Percentiles rank a stretch among this genome's conserved stretches.
Conservation (phyloP, 92 coral and sea anemone species). For the Epizoanthus stellaris region DNA sequence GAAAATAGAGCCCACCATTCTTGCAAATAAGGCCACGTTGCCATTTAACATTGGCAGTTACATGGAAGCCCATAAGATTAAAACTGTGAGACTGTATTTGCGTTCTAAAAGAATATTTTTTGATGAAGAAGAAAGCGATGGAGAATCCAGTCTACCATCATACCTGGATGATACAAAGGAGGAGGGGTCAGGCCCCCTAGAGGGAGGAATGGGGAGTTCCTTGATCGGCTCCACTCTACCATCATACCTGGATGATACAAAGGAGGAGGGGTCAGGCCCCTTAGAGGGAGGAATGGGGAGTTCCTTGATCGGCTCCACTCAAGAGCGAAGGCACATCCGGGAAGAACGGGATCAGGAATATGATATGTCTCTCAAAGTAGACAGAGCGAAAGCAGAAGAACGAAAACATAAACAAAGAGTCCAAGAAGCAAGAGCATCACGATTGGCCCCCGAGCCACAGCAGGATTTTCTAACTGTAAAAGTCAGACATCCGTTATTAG, state of each 20-base stretch:
- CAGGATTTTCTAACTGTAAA: conserved; percentile 40
- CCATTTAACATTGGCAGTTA: conserved; percentile 25
- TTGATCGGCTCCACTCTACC: conserved; percentile 9
- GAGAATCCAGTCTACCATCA: conserved; percentile 16
- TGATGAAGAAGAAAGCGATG: conserved; percentile 22
- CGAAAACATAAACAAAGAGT: conserved; percentile 53
- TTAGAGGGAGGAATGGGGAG: not conserved
- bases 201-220: not conserved
- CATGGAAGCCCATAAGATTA: conserved; percentile 50
- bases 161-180: not conserved
- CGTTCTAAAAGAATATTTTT: conserved; percentile 26
- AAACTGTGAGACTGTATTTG: conserved; percentile 36
- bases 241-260: not conserved
- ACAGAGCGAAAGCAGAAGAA: conserved; percentile 25
- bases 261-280: conserved; percentile 2
- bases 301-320: conserved; percentile 7
- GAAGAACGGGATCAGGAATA: conserved; percentile 10
- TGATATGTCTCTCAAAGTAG: conserved; percentile 13
- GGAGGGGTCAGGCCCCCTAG: conserved; percentile 8
- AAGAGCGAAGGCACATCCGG: not conserved
- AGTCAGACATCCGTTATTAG: conserved; percentile 64
- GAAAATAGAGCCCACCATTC: conserved; percentile 21
- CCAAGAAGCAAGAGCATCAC: conserved; percentile 51
- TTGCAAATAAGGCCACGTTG: not conserved
- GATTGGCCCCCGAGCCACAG: conserved; percentile 57